Conservation (phyloP, 2,113 vertebrate genomes). For the Muscicapa adusta region DNA sequence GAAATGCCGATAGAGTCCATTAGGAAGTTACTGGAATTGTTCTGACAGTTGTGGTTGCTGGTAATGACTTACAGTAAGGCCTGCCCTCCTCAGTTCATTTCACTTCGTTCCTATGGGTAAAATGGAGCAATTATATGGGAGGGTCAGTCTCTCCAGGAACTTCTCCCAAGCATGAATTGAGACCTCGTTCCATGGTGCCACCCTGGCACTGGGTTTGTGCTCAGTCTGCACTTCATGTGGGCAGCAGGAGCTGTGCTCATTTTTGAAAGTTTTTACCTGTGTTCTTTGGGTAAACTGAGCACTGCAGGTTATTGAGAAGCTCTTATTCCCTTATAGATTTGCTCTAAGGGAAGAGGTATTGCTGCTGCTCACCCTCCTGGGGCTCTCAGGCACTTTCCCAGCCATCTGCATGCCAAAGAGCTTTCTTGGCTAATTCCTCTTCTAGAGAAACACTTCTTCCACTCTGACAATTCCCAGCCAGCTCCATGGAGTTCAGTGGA, state of each 20-base stretch:
- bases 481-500: background rate
- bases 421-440: constrained; percentile 49
- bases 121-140: constrained; percentile 43
- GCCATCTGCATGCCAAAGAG: constrained; percentile 32
- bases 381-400: background rate
- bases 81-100: constrained; percentile 18
- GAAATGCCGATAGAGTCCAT: constrained; percentile 60
- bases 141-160: constrained; percentile 23
- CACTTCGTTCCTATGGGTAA: constrained; percentile 37
- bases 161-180: background rate
- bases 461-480: background rate
- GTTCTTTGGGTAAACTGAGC: background rate
- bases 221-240: background rate
- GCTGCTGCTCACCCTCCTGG: constrained; percentile 24
- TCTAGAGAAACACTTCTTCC: background rate
- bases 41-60: constrained; percentile 69
- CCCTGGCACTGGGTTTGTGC: background rate
- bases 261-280: background rate
- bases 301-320: background rate
- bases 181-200: background rate
- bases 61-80: constrained; percentile 71
- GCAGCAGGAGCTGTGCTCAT: background rate
- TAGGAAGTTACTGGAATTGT: constrained; percentile 73
- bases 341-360: constrained; percentile 6
- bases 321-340: constrained; percentile 8